phyloP scores from a whole-genome alignment of 2,113 vertebrate genomes.

The Proterorhinus semilunaris region DNA sequence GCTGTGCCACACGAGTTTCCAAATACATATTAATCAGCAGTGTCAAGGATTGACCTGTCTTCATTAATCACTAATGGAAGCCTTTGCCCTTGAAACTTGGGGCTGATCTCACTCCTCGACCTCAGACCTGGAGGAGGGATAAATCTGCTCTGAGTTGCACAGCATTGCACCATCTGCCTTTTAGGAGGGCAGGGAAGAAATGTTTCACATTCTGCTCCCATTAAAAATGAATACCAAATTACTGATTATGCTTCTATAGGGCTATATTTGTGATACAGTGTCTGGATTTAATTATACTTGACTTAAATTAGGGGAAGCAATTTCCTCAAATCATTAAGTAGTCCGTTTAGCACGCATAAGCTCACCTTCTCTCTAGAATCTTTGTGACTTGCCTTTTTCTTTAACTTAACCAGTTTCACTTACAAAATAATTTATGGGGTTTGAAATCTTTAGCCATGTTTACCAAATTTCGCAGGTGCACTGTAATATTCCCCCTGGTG shows the following conservation, averaged over 20 bases:
- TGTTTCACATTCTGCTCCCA: not conserved
- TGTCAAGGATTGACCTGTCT: not conserved
- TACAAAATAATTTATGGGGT: no score
- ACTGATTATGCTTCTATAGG: not conserved
- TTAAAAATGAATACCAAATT: not conserved
- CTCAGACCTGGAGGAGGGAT: constrained; percentile 1
- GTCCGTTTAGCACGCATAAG: no score
- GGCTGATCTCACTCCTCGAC: not conserved
- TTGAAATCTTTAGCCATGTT: no score
- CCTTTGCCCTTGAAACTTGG: not conserved
- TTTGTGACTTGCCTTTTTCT: no score
- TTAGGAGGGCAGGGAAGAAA: not conserved
- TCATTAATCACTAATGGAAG: not conserved
- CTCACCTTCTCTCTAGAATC: no score
- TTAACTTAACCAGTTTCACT: no score
- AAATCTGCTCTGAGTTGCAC: not conserved
- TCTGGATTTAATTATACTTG: not conserved
- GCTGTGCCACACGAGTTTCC: not conserved
- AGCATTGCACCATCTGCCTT: constrained; percentile 6
- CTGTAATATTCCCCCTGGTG: no score
- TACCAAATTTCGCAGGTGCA: no score
- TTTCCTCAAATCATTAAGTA: no score
- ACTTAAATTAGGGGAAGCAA: no score
- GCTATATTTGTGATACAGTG: not conserved
- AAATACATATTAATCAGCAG: not conserved